Base-by-base conservation (phyloP, 2,113 vertebrate genomes). In the Reinhardtius hippoglossoides region DNA sequence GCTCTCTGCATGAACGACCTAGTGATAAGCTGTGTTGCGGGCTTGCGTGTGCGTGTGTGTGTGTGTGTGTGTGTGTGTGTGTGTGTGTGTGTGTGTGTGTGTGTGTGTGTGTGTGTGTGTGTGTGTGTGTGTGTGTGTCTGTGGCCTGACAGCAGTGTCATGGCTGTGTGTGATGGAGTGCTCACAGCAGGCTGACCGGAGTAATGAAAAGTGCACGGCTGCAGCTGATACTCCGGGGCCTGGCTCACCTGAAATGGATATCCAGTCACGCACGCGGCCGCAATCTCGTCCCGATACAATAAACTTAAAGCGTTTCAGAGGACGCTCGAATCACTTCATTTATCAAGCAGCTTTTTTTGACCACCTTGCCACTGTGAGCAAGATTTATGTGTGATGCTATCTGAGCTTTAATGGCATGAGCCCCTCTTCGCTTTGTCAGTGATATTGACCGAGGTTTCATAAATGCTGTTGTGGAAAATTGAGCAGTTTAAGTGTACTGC, bases 171-270 rank as follows among this genome's bases (percentile, higher is more conserved):
- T 90, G 89, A 89, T 88, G 79, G 80, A 89, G 83, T 84, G 83
- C 80, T 88, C 81, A 84, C 40, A 42, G 40, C 40, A 10, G 40
- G 10, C 40, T 42, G 87, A 83, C 79, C 92, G 73, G 37, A 67
- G 78, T 93, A 89, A 91, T 91, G 83, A 88, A 70, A 86, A 81
- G 82, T 76, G 85, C 83, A 83, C 37, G 71, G 82, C 55, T 85
- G 58, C 81, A 86, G 86, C 82, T 88, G 84, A 88, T 76, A 80
- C 76, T 74, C 55, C 18, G 9, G 40, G 40, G 40, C 40, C 40
- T 3, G 40, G 27, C 76, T 89, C 85, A 86, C 84, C 78, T 86
- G 77, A 78, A 83, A 80, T 77, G 78, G 68, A 86, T 81, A 71
- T 31, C 35, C 56, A 71, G 67, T 61, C 82, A 68, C 78, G 70